Evolutionary conservation across 2,888 invertebrate species (phyloP).

Genomic region (Adineta ricciae): DNA sequence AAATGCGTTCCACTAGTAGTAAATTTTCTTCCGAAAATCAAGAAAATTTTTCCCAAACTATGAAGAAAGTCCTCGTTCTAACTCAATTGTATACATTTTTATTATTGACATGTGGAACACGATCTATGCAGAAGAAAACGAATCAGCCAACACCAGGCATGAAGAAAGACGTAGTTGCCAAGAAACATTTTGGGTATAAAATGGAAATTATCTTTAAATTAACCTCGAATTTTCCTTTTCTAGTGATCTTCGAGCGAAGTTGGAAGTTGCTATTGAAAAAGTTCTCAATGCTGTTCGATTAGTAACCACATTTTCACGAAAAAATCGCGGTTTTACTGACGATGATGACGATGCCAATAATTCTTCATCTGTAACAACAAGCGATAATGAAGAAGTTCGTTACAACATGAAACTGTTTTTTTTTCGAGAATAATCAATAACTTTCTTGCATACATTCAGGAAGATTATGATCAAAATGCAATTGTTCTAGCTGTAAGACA

Average conservation of each 20-base stretch:
- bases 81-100: constrained; percentile 17
- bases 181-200: constrained; percentile 13
- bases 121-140: not conserved
- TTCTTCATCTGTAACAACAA: not conserved
- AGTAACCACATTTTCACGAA: not conserved
- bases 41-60: not conserved
- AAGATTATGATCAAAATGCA: not conserved
- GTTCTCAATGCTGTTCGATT: not conserved
- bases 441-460: not conserved
- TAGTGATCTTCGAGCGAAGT: not conserved
- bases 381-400: constrained; percentile 33
- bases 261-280: constrained; percentile 9
- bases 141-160: not conserved
- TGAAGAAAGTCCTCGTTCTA: not conserved
- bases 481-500: constrained; percentile 78
- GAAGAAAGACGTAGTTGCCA: not conserved
- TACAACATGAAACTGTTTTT: no score
- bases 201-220: not conserved
- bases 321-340: not conserved
- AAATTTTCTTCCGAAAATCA: not conserved
- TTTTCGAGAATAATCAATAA: no score
- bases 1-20: not conserved
- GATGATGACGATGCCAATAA: not conserved
- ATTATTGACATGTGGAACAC: constrained; percentile 1
- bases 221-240: not conserved